phyloP scores from a whole-genome alignment of 2,888 invertebrate genomes.

The Spisula subtruncata region DNA sequence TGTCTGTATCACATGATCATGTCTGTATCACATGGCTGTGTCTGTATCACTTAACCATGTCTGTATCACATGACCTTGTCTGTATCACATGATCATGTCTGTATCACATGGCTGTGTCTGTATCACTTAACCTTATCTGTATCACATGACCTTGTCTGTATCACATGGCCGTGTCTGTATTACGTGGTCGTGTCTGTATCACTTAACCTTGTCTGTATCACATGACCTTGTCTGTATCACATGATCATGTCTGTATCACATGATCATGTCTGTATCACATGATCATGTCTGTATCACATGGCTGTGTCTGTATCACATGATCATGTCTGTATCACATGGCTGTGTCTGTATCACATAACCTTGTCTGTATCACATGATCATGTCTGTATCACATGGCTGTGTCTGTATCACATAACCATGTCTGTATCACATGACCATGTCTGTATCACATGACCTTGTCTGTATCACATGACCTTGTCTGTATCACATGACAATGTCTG shows the following conservation, averaged over 20 bases:
- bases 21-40: no score
- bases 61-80: no score
- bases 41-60: no score
- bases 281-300: background rate
- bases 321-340: background rate
- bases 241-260: slow-evolving; percentile 76
- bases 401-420: background rate
- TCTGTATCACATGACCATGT: background rate
- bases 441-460: background rate
- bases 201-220: background rate
- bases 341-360: slow-evolving; percentile 84
- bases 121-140: slow-evolving; percentile 68
- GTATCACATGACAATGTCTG: slow-evolving; percentile 55
- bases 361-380: slow-evolving; percentile 63
- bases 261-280: background rate
- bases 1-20: no score
- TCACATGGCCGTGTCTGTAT: slow-evolving; percentile 74
- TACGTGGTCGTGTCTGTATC: slow-evolving; percentile 80
- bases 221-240: slow-evolving; percentile 81
- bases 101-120: no score
- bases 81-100: no score
- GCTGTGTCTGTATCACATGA: slow-evolving; percentile 48
- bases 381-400: background rate
- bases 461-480: background rate
- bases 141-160: slow-evolving; percentile 82